phyloP scores from a whole-genome alignment of 2,113 vertebrate genomes.

The Asarcornis scutulata region DNA sequence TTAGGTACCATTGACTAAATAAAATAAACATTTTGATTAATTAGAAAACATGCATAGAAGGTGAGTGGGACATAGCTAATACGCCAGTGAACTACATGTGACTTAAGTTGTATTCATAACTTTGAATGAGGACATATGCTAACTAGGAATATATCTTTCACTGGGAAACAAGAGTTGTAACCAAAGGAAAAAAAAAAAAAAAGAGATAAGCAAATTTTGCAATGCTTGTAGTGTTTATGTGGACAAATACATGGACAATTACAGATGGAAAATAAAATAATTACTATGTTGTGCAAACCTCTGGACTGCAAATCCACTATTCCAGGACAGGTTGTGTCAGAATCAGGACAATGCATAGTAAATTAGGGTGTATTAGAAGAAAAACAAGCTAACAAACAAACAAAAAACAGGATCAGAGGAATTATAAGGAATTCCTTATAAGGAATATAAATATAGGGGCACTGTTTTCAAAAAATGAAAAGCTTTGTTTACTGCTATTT shows the following conservation, averaged over 20 bases:
- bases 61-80: background rate
- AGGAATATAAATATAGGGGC: background rate
- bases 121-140: background rate
- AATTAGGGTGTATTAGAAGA: background rate
- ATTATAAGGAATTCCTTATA: background rate
- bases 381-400: background rate
- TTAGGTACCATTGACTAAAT: background rate
- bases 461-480: background rate
- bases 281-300: background rate
- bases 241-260: background rate
- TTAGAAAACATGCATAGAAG: background rate
- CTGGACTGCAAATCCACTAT: background rate
- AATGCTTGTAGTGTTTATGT: background rate
- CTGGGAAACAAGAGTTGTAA: background rate
- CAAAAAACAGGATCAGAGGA: accelerated
- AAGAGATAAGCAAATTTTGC: background rate
- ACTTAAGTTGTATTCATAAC: background rate
- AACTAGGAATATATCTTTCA: background rate
- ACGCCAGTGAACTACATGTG: background rate
- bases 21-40: background rate
- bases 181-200: background rate
- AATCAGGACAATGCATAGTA: background rate
- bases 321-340: background rate
- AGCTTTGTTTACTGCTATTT: background rate
- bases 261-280: too few relatives aligned